Conservation (phyloP, 2,113 vertebrate genomes). For the Acanthisitta chloris region DNA sequence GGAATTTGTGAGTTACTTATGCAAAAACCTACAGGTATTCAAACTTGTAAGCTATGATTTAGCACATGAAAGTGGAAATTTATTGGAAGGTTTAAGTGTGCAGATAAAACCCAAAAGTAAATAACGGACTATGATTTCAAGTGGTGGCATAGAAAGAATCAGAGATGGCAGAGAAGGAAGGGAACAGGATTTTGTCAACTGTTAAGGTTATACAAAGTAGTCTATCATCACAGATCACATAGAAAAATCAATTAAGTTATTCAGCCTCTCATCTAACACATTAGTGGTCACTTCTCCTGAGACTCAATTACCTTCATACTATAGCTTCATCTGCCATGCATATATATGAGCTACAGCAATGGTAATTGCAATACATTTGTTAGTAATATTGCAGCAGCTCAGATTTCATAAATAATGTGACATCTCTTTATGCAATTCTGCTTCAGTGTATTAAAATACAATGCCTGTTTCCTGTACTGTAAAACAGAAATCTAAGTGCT, state of each 20-base stretch:
- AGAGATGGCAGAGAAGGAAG: not conserved
- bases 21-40: not conserved
- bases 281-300: not conserved
- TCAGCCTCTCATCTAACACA: not conserved
- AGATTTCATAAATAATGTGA: not conserved
- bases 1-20: not conserved
- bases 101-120: not conserved
- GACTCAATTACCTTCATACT: not conserved
- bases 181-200: not conserved
- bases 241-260: not conserved
- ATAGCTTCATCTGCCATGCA: not conserved
- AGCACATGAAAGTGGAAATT: not conserved
- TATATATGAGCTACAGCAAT: not conserved
- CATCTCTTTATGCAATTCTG: not conserved
- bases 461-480: not conserved
- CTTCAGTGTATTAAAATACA: not conserved
- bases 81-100: not conserved
- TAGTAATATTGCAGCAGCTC: not conserved
- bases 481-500: not conserved
- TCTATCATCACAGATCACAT: not conserved
- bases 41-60: not conserved
- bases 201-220: not conserved
- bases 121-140: rapidly evolving
- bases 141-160: not conserved
- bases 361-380: not conserved